Conservation (phyloP, 2,888 invertebrate genomes). For the Malthinus seriepunctatus region DNA sequence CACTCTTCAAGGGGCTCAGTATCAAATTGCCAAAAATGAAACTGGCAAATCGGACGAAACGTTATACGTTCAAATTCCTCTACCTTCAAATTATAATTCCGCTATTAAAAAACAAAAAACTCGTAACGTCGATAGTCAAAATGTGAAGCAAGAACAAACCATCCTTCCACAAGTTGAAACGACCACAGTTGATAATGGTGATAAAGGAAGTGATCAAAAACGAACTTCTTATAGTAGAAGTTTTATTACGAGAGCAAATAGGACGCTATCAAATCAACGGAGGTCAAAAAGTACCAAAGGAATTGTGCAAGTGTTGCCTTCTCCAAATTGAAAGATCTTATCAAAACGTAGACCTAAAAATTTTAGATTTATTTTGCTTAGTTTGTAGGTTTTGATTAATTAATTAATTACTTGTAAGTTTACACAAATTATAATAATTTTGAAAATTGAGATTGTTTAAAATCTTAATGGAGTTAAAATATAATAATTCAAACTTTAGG, state of each 20-base stretch:
- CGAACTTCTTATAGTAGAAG: slow-evolving; percentile 42
- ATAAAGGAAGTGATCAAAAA: slow-evolving; percentile 1
- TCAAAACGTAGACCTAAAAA: not conserved
- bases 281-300: slow-evolving; percentile 5
- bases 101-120: slow-evolving; percentile 3
- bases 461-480: too few relatives aligned
- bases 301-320: slow-evolving; percentile 5
- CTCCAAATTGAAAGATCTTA: not conserved
- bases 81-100: slow-evolving; percentile 43
- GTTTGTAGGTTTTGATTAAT: not conserved
- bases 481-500: too few relatives aligned
- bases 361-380: not conserved
- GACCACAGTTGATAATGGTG: not conserved
- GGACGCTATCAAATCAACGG: slow-evolving; percentile 30
- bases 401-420: not conserved
- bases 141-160: not conserved
- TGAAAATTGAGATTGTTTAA: too few relatives aligned
- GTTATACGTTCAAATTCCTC: slow-evolving; percentile 49
- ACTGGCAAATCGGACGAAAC: slow-evolving; percentile 48
- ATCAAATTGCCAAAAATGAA: slow-evolving; percentile 46
- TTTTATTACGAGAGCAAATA: slow-evolving; percentile 47
- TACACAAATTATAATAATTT: too few relatives aligned
- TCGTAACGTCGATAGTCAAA: not conserved
- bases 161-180: not conserved
- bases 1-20: slow-evolving; percentile 48